Evolutionary conservation across 2,797 vertebrate species (phyloP), one percentile per base, ranked within the genome.

Genomic region (Enteromius treurensis): DNA sequence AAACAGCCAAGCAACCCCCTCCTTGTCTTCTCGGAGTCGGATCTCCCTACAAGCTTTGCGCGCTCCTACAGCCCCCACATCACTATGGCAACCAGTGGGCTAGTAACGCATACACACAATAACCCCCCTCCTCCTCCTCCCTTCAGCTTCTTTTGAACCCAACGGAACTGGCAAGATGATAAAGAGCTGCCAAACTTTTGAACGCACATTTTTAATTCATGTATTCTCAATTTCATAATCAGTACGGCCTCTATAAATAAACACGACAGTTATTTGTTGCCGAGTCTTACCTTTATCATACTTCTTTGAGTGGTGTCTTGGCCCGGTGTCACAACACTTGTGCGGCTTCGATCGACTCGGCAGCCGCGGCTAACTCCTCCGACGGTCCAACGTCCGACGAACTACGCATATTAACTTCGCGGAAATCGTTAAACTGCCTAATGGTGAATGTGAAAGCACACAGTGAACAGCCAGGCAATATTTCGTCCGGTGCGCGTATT

Each of bases 71-170:
- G 91, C 92, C 90, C 91, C 74, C 91, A 88, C 90, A 92, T 95
- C 93, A 93, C 94, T 93, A 95, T 94, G 94, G 93, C 93, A 94
- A 94, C 95, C 91, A 89, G 34, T 79, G 86, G 86, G 91, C 89
- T 87, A 94, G 92, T 89, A 92, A 90, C 86, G 88, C 88, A 88
- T 67, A 85, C 85, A 86, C 86, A 86, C 88, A 88, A 84, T 84
- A 76, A 80, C 87, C 79, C 45, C 23, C 79, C n/a, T 40, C 77
- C 78, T 49, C 82, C n/a, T 13, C 84, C 83, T 40, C 84, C 84
- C 67, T 49, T 78, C 64, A 64, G 69, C 62, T 79, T 67, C 76
- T 62, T 79, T 86, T 82, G 58, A 83, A 83, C 32, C 51, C 71
- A 85, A 71, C 73, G 32, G 65, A 53, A 67, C 10, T 85, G 69